These are phyloP conservation scores for Osmerus mordax DNA, from an alignment of 2,113 vertebrate genomes.

Conservation along the genomic window DNA sequence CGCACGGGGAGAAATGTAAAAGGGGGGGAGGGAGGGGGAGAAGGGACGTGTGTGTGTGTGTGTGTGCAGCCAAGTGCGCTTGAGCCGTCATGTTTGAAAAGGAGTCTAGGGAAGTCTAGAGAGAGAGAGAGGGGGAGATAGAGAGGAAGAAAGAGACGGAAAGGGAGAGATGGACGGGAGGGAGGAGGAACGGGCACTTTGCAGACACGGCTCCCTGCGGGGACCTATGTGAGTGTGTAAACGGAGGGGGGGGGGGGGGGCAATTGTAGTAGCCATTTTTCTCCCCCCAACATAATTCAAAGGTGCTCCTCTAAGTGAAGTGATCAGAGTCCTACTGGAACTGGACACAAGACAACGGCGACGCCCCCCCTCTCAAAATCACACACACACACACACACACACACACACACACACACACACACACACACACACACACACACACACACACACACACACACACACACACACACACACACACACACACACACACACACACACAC, in stretches of 20 bases:
- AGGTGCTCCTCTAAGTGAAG: conserved; percentile 42
- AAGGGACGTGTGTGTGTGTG: conserved; percentile 40
- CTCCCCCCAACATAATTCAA: conserved; percentile 18
- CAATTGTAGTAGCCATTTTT: not conserved
- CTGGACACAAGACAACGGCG: conserved; percentile 9
- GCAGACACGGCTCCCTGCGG: conserved; percentile 63
- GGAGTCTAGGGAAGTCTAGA: conserved; percentile 39
- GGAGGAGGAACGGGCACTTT: conserved; percentile 36
- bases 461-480: not conserved
- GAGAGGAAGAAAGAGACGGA: not conserved
- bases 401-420: not conserved
- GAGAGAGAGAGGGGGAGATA: conserved; percentile 32
- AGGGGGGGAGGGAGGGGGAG: conserved; percentile 31
- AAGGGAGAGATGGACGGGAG: too few relatives aligned
- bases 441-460: conserved; percentile 2
- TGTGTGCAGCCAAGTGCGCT: conserved; percentile 74
- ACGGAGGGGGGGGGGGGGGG: not conserved
- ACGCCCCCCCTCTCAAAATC: not conserved
- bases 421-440: conserved; percentile 1
- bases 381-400: not conserved
- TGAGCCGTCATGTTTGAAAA: conserved; percentile 70
- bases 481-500: conserved; percentile 3
- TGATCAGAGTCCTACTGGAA: conserved; percentile 28
- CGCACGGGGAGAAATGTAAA: conserved; percentile 71
- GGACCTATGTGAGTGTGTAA: conserved; percentile 44